Evolutionary conservation across 2,797 vertebrate genomes (phyloP), one percentile per base, ranked within the genome.

Genomic region (Myioborus melanocephalus): DNA sequence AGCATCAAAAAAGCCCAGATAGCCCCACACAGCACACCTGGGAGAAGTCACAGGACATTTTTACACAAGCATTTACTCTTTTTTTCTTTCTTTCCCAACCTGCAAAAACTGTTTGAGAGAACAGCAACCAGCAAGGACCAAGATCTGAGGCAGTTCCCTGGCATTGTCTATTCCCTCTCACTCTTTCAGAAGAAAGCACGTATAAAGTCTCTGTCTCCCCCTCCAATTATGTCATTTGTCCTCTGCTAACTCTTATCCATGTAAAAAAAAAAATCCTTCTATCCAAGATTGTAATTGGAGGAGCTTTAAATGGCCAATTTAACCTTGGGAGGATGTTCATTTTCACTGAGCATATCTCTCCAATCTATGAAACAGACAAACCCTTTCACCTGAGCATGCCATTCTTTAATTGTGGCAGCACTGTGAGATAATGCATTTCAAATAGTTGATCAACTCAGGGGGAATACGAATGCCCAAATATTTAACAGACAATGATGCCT

Each of bases 231-330:
- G 89, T 95, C 90, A 91, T 96, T 95, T 96, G 93, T 95, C 95
- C 94, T 97, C 90, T 89, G 70, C 79, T 87, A 87, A 91, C 90
- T 96, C 91, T 95, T 94, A 97, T 88, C 93, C 88, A 89, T 50
- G 50, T 50, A 12, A 88, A 94, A 90, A 46, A 34, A 56, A 87
- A 88, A 89, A 83, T 8, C 9, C n/a, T 61, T 90, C 84, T 94
- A 91, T 81, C 95, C 95, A 94, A 81, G 81, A 52, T 9, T 73
- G 85, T 97, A 98, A 97, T 83, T 97, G 94, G 89, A 95, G 87
- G 66, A 89, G 76, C 91, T 97, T 98, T 96, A 97, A 98, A 97
- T 79, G 97, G 97, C 91, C 94, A 95, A 97, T 96, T 97, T 97
- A 97, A 97, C 96, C 96, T 97, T 97, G 97, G 93, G 87, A 97